A percentile compares a stretch with the other conserved stretches of the same genome.
phyloP scores from a whole-genome alignment of 2,113 vertebrate species.

The Orycteropus afer region DNA sequence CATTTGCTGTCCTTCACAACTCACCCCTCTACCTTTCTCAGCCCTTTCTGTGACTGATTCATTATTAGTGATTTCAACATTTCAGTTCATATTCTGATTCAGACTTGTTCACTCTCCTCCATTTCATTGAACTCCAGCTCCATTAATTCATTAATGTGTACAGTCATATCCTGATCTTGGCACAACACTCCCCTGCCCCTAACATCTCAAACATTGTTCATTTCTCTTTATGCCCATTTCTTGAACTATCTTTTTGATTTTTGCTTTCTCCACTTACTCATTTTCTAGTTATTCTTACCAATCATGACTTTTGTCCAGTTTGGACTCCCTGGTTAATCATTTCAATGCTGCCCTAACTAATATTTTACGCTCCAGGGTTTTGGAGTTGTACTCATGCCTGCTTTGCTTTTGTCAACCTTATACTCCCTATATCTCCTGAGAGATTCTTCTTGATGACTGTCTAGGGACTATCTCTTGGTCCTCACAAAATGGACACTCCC shows the following conservation, averaged over 20 bases:
- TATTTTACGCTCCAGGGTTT: background rate
- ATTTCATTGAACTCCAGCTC: background rate
- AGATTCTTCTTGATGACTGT: background rate
- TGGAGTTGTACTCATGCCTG: background rate
- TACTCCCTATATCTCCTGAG: background rate
- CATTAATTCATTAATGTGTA: background rate
- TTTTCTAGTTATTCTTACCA: background rate
- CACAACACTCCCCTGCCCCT: background rate
- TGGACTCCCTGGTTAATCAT: background rate
- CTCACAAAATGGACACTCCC: background rate
- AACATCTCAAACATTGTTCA: background rate
- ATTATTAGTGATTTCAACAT: background rate
- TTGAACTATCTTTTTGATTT: background rate
- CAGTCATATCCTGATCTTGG: constrained; percentile 51
- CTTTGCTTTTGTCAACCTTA: background rate
- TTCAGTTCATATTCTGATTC: background rate
- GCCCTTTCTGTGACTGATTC: background rate
- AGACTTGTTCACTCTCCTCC: background rate
- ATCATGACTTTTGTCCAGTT: background rate
- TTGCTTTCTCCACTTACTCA: background rate
- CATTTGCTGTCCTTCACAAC: background rate
- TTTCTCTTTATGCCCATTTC: background rate
- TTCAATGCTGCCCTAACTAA: background rate
- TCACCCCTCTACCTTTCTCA: background rate
- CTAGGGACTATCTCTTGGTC: background rate